Base-by-base conservation (phyloP, 2,888 invertebrate species). In the Hermaeophaga mercurialis region DNA sequence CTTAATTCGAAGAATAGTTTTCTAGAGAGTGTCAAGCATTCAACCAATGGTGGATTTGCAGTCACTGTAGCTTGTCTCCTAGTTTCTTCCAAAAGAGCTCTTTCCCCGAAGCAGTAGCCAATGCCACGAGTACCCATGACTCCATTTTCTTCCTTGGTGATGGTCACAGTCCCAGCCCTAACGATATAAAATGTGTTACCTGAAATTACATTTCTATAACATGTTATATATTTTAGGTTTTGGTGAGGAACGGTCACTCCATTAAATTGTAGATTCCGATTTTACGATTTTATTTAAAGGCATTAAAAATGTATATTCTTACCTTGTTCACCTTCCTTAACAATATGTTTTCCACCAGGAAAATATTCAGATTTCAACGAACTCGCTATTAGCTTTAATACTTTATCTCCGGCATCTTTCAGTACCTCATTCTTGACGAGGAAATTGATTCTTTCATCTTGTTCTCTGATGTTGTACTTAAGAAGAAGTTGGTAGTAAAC, bases 401-500 rank as follows among this genome's bases (percentile, higher is more conserved):
- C 84, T 49, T 85, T 85, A 2, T 83, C 79, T 15, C 85, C 83
- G 41, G 91, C 81, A 62, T 87, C 87, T 68, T 87, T 84, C 8
- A 95, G 79, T 47, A 90, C 82, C 0, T 90, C 89, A 5, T 94
- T 91, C 17, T 90, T 89, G 52, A 85, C 82, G 19, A 96, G 80
- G 77, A 95, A 95, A 48, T 88, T 82, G 54, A 95, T 80, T 69
- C 93, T 90, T 72, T 93, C 93, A 64, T 94, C 89, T 60, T 90
- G 85, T 66, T 92, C 86, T 68, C 91, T 88, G 6, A 91, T 85
- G 0, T 91, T 93, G 4, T 90, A 90, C 64, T 87, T 85, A 74
- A 94, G 87, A 90, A 94, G 94, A 44, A 96, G 89, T 66, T 89
- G 87, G 70, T 94, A 91, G 78, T 95, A 96, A 7, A 89, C 89